Percentiles rank a stretch among this genome's conserved stretches.
Evolutionary conservation across 1,140 invertebrate species (phyloP).

Genomic region (Eubasilissa regina): DNA sequence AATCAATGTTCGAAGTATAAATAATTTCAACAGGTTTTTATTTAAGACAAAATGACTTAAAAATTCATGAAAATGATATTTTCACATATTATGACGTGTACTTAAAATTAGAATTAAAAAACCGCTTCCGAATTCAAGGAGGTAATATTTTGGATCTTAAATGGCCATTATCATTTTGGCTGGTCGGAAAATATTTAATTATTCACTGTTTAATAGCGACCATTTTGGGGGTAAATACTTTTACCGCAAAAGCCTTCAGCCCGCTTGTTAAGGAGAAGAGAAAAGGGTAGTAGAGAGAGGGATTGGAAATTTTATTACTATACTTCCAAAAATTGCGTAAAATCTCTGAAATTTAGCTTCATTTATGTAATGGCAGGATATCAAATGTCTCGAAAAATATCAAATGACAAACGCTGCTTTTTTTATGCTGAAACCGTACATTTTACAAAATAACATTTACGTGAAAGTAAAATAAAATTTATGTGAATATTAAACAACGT

Average conservation of each 20-base stretch:
- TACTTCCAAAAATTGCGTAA: constrained; percentile 38
- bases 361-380: constrained; percentile 34
- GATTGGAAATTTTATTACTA: constrained; percentile 27
- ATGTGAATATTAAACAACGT: too few species aligned
- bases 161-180: constrained; percentile 20
- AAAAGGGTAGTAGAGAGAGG: constrained; percentile 8
- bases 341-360: constrained; percentile 30
- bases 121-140: not conserved
- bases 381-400: constrained; percentile 29
- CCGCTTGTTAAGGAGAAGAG: constrained; percentile 1
- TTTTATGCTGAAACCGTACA: constrained; percentile 5
- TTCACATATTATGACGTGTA: too few species aligned
- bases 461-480: not conserved
- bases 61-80: too few species aligned
- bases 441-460: constrained; percentile 9
- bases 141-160: constrained; percentile 20
- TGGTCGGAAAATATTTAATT: constrained; percentile 17
- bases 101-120: not conserved
- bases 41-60: too few species aligned
- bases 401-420: not conserved
- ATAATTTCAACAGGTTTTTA: too few species aligned
- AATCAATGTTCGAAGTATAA: too few species aligned
- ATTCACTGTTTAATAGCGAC: constrained; percentile 38
- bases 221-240: constrained; percentile 35
- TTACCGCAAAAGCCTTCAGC: constrained; percentile 23